Base-by-base conservation (phyloP, 2,888 invertebrate species). In the Hanleya hanleyi region DNA sequence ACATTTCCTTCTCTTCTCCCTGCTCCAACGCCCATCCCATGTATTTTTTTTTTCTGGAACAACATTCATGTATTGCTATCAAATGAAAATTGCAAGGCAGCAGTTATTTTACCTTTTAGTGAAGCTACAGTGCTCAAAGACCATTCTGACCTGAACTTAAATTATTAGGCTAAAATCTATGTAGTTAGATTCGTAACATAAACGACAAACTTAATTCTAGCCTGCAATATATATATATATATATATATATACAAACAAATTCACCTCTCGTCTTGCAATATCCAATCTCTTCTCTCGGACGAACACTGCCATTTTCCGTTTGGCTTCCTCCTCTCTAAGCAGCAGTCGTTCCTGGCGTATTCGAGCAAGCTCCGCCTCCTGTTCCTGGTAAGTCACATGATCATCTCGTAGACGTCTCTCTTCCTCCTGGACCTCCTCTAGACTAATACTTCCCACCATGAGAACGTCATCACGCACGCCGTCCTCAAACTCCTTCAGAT, bases 341-440 rank as follows among this genome's bases (percentile, higher is more conserved):
- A 84, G 74, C 7, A 88, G 37, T 35, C 82, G 80, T 72, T 87
- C 83, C 70, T 86, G 77, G 9, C 81, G 72, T 61, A 77, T 74
- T n/a, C 83, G 73, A 9, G 82, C 81, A 22, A 80, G 73, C 29
- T 69, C 73, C 0, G 86, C 85, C 81, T 89, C 86, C 74, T 87
- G 87, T 70, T 84, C 83, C 68, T 85, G 81, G 76, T 87, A 88
- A 51, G 77, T 73, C 26, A 89, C 82, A 73, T 89, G 88, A 74
- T 88, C 89, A 77, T 89, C 88, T 36, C 89, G 78, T 36, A 89
- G 82, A 5, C 86, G 76, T 49, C 80, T 80, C 71, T 89, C 89
- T 70, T 89, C 89, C 38, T 87, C 86, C 81, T 89, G 86, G 0
- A 89, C 85, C 47, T 89, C 88, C 71, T 88, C 86, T 72, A 89